A percentile compares a stretch with the other conserved stretches of the same genome.
These are phyloP conservation scores for Rhagologus leucostigma DNA, from an alignment of 2,113 vertebrate genomes.

Conservation along the genomic window DNA sequence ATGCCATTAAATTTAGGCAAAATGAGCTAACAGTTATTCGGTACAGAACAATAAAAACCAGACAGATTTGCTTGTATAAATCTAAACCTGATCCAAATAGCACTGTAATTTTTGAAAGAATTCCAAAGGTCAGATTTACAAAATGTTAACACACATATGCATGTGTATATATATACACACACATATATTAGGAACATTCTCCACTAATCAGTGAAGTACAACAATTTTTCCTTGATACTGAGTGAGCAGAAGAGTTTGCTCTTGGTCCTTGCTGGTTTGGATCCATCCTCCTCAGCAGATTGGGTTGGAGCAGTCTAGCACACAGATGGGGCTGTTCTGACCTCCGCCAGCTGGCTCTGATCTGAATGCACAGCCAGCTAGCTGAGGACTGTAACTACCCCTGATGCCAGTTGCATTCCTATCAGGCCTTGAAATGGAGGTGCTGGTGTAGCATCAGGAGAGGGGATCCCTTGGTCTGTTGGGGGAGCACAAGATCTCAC, in stretches of 20 bases:
- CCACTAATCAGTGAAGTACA: not conserved
- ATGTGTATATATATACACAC: not conserved
- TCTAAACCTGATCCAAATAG: not conserved
- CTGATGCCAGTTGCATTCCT: not conserved
- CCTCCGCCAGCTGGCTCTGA: not conserved
- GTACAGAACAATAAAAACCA: not conserved
- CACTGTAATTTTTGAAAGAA: not conserved
- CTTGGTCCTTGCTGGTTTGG: not conserved
- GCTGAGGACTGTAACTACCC: not conserved
- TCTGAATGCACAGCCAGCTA: not conserved
- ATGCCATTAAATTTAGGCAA: not conserved
- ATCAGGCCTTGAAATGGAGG: not conserved
- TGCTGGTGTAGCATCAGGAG: not conserved
- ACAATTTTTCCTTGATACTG: not conserved
- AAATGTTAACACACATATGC: not conserved
- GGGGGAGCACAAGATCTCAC: not conserved
- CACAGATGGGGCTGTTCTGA: not conserved
- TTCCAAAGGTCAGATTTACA: not conserved
- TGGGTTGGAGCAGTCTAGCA: not conserved
- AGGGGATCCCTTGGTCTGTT: not conserved
- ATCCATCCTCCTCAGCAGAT: not conserved
- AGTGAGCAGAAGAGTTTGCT: not conserved
- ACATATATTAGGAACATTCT: not conserved
- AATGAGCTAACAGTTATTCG: not conserved
- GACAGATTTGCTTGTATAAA: not conserved